Evolutionary conservation across 2,888 invertebrate species (phyloP).

Genomic region (Drosophila anomalata): DNA sequence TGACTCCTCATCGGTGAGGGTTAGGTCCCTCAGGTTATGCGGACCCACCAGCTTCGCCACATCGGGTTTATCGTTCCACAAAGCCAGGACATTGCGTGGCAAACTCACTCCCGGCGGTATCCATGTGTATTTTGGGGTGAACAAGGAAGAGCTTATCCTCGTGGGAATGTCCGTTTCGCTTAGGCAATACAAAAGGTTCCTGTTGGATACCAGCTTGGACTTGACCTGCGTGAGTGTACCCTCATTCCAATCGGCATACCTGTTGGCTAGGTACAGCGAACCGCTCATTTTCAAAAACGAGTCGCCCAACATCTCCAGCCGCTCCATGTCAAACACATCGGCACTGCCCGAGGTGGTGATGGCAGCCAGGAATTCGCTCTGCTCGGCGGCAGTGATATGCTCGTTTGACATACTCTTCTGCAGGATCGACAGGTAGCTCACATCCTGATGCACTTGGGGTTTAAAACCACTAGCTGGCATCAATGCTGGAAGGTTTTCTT

Average conservation of each 20-base stretch:
- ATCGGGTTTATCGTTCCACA: constrained; percentile 58
- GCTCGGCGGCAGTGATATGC: constrained; percentile 73
- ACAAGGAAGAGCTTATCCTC: constrained; percentile 84
- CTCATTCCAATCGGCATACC: constrained; percentile 88
- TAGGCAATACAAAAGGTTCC: constrained; percentile 92
- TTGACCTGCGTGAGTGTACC: constrained; percentile 89
- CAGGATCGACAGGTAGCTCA: constrained; percentile 66
- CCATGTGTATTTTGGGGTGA: constrained; percentile 89
- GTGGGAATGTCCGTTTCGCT: constrained; percentile 70
- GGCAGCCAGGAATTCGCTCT: constrained; percentile 85
- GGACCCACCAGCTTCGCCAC: constrained; percentile 78
- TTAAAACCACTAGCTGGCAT: constrained; percentile 6
- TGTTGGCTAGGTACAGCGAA: constrained; percentile 88
- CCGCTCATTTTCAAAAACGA: constrained; percentile 91
- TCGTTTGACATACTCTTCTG: constrained; percentile 52
- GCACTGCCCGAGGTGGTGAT: constrained; percentile 88
- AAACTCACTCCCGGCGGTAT: constrained; percentile 90
- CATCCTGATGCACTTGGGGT: background rate
- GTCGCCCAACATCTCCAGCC: constrained; percentile 93
- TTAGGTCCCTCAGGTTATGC: constrained; percentile 84
- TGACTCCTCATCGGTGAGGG: constrained; percentile 84
- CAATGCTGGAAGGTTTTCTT: constrained; percentile 29
- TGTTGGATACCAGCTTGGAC: constrained; percentile 89
- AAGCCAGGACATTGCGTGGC: constrained; percentile 84
- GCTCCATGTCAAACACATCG: constrained; percentile 91